Evolutionary conservation across 2,797 vertebrate genomes (phyloP).

Genomic region (Denticeps clupeoides): DNA sequence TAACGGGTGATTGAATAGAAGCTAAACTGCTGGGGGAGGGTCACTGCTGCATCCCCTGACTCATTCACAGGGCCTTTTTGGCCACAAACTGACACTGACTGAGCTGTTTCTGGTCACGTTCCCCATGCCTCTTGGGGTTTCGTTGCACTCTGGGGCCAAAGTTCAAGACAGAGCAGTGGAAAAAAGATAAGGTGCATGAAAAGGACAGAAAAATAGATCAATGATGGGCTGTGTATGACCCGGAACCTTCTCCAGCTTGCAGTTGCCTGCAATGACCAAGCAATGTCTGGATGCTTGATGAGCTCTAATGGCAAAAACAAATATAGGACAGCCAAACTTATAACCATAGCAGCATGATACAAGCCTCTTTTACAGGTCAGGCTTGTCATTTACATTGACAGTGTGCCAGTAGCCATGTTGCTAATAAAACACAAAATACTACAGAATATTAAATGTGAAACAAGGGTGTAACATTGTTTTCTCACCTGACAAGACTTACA

Average conservation of each 20-base stretch:
- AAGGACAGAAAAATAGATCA: background rate
- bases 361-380: background rate
- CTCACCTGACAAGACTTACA: too few relatives aligned
- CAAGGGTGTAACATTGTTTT: too few relatives aligned
- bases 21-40: too few relatives aligned
- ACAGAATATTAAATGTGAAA: too few relatives aligned
- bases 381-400: background rate
- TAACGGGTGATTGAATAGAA: too few relatives aligned
- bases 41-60: background rate
- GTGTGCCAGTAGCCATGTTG: too few relatives aligned
- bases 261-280: background rate
- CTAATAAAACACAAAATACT: too few relatives aligned
- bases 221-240: background rate
- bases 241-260: background rate
- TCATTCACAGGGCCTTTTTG: background rate
- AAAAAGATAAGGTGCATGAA: background rate
- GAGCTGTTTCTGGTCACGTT: background rate
- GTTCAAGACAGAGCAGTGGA: background rate
- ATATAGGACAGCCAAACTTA: too few relatives aligned
- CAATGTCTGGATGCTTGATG: background rate
- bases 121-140: background rate
- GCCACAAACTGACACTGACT: background rate
- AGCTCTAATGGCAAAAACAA: background rate
- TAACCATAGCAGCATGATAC: background rate
- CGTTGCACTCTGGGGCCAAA: background rate